Percentiles rank a stretch among this genome's conserved stretches.
phyloP scores from a whole-genome alignment of 2,888 invertebrate species.

The Chloroclysta siterata region DNA sequence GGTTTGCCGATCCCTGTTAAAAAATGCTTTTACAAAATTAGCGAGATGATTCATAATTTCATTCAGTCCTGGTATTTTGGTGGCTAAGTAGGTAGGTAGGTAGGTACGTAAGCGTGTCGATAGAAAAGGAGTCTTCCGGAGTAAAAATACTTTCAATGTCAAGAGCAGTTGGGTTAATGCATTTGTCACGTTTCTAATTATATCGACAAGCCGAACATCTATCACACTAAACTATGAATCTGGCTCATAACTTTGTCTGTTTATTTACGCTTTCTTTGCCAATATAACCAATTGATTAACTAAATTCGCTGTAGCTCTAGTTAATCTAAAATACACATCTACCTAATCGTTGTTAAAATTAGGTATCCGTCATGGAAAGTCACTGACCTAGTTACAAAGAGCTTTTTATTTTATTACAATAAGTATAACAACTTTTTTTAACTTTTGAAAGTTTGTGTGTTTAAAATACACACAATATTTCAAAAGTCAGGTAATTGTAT shows the following conservation, averaged over 20 bases:
- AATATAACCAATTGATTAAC: neutral
- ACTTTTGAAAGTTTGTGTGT: no score
- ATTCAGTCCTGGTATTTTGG: constrained; percentile 7
- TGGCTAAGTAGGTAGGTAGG: neutral
- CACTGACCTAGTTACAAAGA: no score
- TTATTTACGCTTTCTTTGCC: constrained; percentile 20
- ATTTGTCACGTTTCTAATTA: constrained; percentile 36
- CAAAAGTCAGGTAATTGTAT: no score
- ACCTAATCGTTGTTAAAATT: neutral
- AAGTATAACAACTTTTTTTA: no score
- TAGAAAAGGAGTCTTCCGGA: constrained; percentile 29
- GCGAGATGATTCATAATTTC: constrained; percentile 24
- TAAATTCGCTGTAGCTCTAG: neutral
- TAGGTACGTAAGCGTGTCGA: neutral
- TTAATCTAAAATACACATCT: no score
- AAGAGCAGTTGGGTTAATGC: constrained; percentile 36
- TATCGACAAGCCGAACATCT: constrained; percentile 21
- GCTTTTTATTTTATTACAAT: no score
- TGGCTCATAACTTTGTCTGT: constrained; percentile 8
- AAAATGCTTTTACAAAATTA: constrained; percentile 12
- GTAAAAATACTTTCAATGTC: constrained; percentile 42
- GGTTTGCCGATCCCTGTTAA: constrained; percentile 1
- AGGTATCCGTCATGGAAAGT: neutral
- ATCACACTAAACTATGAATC: constrained; percentile 20
- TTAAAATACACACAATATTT: no score